Conservation (phyloP, 1,140 invertebrate species). For the Drosophila bipectinata region DNA sequence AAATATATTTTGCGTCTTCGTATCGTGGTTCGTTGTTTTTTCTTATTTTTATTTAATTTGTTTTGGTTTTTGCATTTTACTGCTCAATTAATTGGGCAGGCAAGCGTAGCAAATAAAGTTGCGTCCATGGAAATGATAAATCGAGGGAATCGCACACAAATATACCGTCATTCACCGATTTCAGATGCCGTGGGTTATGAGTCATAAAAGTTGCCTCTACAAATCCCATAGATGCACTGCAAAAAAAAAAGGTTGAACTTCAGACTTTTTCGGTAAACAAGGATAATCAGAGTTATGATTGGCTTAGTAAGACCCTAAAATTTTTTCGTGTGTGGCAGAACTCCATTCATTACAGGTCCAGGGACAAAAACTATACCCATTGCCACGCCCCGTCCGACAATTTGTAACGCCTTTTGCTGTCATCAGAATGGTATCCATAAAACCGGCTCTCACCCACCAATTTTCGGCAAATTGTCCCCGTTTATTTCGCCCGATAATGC, state of each 20-base stretch:
- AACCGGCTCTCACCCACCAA: constrained; percentile 39
- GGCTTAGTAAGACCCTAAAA: background rate
- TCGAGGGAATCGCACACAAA: constrained; percentile 44
- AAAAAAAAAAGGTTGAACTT: background rate
- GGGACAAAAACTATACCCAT: constrained; percentile 55
- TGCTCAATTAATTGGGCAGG: constrained; percentile 64
- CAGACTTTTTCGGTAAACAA: too few species aligned
- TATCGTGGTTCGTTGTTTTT: constrained; percentile 19
- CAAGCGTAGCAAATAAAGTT: constrained; percentile 35
- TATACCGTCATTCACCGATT: constrained; percentile 48
- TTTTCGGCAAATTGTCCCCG: constrained; percentile 67
- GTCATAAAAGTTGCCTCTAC: constrained; percentile 55
- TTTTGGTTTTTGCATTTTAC: constrained; percentile 50
- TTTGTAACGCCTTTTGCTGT: constrained; percentile 63
- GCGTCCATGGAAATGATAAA: constrained; percentile 31
- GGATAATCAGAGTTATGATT: too few species aligned
- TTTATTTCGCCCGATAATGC: constrained; percentile 80
- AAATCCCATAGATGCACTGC: constrained; percentile 29
- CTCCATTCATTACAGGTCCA: constrained; percentile 48
- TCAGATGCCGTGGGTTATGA: constrained; percentile 57
- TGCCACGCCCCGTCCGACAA: constrained; percentile 43
- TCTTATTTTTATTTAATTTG: constrained; percentile 58
- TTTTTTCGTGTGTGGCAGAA: constrained; percentile 21
- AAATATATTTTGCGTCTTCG: constrained; percentile 29
- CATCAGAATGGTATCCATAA: constrained; percentile 57